Percentiles rank a stretch among this genome's conserved stretches.
Conservation (phyloP, 2,797 vertebrate genomes). For the Artibeus jamaicensis region DNA sequence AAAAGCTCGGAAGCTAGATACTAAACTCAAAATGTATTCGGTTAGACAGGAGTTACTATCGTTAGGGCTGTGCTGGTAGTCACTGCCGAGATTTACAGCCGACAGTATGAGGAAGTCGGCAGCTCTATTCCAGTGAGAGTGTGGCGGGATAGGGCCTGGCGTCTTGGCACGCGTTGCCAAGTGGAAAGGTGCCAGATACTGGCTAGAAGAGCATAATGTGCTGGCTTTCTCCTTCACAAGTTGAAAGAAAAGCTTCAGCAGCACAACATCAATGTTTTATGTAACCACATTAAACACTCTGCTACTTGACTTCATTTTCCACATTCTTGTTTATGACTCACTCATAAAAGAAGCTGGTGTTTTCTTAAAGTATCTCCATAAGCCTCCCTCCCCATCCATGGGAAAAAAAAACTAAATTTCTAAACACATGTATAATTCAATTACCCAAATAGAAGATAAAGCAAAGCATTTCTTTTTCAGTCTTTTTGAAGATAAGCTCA, state of each 20-base stretch:
- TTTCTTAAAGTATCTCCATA: slow-evolving; percentile 50
- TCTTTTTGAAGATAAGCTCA: slow-evolving; percentile 57
- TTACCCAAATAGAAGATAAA: slow-evolving; percentile 39
- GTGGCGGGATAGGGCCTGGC: background rate
- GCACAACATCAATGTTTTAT: background rate
- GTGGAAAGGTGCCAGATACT: background rate
- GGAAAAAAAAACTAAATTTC: background rate
- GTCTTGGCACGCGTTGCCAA: background rate
- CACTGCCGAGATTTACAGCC: background rate
- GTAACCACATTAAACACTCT: slow-evolving; percentile 35
- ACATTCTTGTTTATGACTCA: slow-evolving; percentile 49
- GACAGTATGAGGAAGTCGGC: background rate
- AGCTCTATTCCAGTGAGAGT: background rate
- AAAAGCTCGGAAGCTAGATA: background rate
- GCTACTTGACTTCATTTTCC: slow-evolving; percentile 44
- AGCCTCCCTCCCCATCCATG: background rate
- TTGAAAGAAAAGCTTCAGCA: background rate
- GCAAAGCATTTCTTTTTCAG: slow-evolving; percentile 43
- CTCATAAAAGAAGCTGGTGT: slow-evolving; percentile 12
- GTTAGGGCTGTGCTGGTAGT: background rate
- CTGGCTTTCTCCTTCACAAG: slow-evolving; percentile 1
- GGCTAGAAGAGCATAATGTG: background rate
- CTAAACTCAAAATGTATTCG: background rate
- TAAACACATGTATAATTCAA: slow-evolving; percentile 31
- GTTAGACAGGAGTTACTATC: background rate